Evolutionary conservation across 1,140 invertebrate species (phyloP), one percentile per base, ranked within the genome.

Genomic region (Aporrectodea caliginosa): DNA sequence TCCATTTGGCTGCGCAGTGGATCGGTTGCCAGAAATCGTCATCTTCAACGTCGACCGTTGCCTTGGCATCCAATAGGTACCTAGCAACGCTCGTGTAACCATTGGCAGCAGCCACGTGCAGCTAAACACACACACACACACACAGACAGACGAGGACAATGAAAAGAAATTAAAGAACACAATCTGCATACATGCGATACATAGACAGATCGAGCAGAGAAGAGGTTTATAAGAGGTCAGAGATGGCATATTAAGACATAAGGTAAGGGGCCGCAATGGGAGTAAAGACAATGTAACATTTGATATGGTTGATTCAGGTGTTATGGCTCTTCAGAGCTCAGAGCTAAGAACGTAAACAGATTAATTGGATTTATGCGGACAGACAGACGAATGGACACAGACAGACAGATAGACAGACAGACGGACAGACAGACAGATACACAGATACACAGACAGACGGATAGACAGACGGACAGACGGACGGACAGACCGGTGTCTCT

Each of bases 31-130:
- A 99, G 84, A 93, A 93, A 88, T 99, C 97, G 84, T 93, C 92
- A 89, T 99, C 98, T 84, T 93, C 91, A 0, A 94, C 93, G 89
- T 98, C 94, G 0, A 95, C 94, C 43, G 93, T 92, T 33, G 97
- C 95, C 84, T 96, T 92, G 73, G 86, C 82, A 83, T 98, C 94
- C 78, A 99, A 89, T 75, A 99, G 91, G 87, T 95, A 99, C 86
- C 98, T 95, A 12, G 98, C 95, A 6, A 98, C 98, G 80, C 93
- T 92, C 70, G 95, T 89, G 87, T 98, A 99, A 27, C 98, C 98
- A 91, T 99, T 99, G 32, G 98, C 97, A 29, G 97, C 93, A 69
- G 98, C 97, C 87, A 99, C 94, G 87, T 99, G 98, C 75, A 88
- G 83, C 88, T 88, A 82, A n/a, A n/a, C n/a, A n/a, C n/a, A n/a